These are phyloP conservation scores for Lasioglossum oenotherae DNA, from an alignment of 2,888 invertebrate species.

Conservation along the genomic window DNA sequence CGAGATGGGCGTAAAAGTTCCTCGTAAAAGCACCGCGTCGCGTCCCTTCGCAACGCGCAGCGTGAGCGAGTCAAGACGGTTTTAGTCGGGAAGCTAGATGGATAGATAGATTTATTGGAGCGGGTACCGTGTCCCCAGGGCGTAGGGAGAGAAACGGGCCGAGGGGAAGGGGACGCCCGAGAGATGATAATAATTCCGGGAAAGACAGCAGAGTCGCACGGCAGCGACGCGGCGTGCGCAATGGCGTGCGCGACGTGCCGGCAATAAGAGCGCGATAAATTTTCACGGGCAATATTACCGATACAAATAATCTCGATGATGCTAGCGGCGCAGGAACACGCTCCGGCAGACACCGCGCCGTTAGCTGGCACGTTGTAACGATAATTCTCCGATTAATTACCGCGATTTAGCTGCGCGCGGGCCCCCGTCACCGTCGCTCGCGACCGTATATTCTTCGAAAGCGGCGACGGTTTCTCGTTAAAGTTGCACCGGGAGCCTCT, in stretches of 20 bases:
- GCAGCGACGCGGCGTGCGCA: not conserved
- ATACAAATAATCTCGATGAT: constrained; percentile 17
- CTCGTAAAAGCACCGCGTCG: constrained; percentile 49
- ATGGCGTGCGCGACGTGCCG: not conserved
- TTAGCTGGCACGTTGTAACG: constrained; percentile 28
- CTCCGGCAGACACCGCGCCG: constrained; percentile 3
- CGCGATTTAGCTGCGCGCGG: constrained; percentile 20
- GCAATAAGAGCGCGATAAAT: constrained; percentile 12
- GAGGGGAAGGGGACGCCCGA: not conserved
- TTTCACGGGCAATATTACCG: not conserved
- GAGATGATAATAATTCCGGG: constrained; percentile 6
- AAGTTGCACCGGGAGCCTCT: constrained; percentile 32
- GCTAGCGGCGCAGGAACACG: not conserved
- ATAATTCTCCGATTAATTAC: constrained; percentile 49
- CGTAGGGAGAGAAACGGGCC: not conserved
- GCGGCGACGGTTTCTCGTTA: constrained; percentile 48
- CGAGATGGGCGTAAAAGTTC: constrained; percentile 35
- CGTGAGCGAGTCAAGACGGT: constrained; percentile 28
- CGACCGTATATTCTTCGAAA: constrained; percentile 49
- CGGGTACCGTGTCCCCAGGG: not conserved
- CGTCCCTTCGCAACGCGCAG: not conserved
- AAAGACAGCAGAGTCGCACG: not conserved
- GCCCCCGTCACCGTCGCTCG: constrained; percentile 17
- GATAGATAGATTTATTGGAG: constrained; percentile 30
- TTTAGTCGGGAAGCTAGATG: constrained; percentile 14